Evolutionary conservation across 23 tunicate species (phyloP).

Genomic region (Trididemnum clinides): DNA sequence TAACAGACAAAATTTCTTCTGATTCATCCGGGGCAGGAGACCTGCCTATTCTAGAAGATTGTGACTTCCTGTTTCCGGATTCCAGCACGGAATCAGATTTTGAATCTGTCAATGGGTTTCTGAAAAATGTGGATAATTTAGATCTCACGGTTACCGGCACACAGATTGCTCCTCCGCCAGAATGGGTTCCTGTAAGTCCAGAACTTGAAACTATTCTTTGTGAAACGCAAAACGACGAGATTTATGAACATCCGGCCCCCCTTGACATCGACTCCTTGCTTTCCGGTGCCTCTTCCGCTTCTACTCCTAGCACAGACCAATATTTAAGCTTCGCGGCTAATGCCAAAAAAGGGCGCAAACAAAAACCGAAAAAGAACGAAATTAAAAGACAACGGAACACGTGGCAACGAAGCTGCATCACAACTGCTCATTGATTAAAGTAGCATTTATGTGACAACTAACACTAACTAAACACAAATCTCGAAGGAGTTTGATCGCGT

Average conservation of each 20-base stretch:
- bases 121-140: conserved; percentile 60
- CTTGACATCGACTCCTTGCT: background rate
- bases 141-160: conserved; percentile 82
- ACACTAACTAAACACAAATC: too few relatives aligned
- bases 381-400: too few relatives aligned
- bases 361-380: background rate
- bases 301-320: conserved; percentile 3
- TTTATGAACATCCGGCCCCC: background rate
- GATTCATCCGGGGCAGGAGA: background rate
- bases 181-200: conserved; percentile 71
- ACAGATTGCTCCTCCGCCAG: conserved; percentile 70
- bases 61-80: background rate
- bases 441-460: too few relatives aligned
- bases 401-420: too few relatives aligned
- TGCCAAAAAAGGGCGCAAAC: background rate
- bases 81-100: background rate
- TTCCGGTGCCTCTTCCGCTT: background rate
- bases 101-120: conserved; percentile 26
- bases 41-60: background rate
- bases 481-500: too few relatives aligned
- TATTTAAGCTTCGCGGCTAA: background rate
- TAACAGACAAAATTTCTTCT: background rate
- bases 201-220: conserved; percentile 66
- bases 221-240: conserved; percentile 71
- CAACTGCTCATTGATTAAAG: too few relatives aligned